Conservation (phyloP, 1,140 invertebrate species). For the Gonioctena quinquepunctata region DNA sequence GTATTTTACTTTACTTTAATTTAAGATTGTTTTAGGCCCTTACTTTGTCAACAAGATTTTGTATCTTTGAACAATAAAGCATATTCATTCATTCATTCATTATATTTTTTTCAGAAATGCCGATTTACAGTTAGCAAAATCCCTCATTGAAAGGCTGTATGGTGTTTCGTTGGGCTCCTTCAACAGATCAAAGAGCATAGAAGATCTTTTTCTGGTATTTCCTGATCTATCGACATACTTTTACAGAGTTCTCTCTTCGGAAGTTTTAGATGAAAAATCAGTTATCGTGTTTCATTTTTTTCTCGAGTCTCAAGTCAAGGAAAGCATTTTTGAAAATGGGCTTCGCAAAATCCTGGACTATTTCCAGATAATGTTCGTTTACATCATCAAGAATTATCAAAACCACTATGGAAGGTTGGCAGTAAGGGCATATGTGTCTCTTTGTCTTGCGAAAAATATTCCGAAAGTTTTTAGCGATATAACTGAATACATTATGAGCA, state of each 20-base stretch:
- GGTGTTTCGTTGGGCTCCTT: conserved; percentile 26
- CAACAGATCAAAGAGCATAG: conserved; percentile 30
- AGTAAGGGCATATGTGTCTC: conserved; percentile 22
- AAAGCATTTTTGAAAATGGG: not conserved
- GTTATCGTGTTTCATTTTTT: conserved; percentile 35
- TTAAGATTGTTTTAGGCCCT: too few species aligned
- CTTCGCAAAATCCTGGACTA: conserved; percentile 10
- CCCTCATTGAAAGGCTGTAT: conserved; percentile 36
- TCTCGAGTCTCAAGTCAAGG: conserved; percentile 31
- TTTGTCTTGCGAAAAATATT: conserved; percentile 26
- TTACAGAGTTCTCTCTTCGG: conserved; percentile 18
- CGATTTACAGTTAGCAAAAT: conserved; percentile 31
- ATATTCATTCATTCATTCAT: too few species aligned
- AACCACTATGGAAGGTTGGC: conserved; percentile 36
- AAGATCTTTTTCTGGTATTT: conserved; percentile 34
- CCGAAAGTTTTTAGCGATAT: conserved; percentile 20
- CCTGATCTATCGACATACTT: conserved; percentile 23
- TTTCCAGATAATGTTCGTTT: conserved; percentile 28
- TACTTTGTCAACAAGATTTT: too few species aligned
- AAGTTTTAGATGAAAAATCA: conserved; percentile 22
- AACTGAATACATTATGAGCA: conserved; percentile 18
- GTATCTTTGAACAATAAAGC: too few species aligned
- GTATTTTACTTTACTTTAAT: too few species aligned
- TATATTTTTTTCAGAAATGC: conserved; percentile 39
- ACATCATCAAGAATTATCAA: conserved; percentile 26